Conservation (phyloP, 2,113 vertebrate species). For the Nothocercus nigrocapillus region DNA sequence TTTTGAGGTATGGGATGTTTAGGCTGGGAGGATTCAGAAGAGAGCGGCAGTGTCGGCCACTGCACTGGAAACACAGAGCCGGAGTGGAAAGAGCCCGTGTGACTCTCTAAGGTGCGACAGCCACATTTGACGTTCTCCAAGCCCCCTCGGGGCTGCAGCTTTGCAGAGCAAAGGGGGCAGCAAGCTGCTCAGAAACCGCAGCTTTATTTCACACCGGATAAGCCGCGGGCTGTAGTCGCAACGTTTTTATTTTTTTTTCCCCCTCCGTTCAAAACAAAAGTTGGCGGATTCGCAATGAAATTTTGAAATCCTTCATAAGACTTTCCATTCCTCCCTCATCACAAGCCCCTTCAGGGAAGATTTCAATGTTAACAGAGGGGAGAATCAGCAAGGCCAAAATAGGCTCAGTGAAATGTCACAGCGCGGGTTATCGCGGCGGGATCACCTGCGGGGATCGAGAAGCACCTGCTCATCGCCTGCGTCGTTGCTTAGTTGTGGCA, state of each 20-base stretch:
- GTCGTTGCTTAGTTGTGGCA: neutral
- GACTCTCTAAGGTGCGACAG: neutral
- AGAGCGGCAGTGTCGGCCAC: neutral
- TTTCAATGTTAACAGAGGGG: neutral
- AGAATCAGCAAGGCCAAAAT: neutral
- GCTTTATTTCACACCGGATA: slow-evolving; percentile 36
- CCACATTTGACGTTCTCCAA: neutral
- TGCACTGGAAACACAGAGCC: neutral
- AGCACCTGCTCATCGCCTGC: neutral
- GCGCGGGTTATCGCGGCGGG: neutral
- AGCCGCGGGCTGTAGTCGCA: neutral
- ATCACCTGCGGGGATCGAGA: neutral
- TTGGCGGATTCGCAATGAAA: rapidly evolving
- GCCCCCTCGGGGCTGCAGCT: neutral
- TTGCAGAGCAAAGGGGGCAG: neutral
- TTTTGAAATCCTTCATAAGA: neutral
- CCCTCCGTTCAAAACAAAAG: neutral
- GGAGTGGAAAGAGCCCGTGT: neutral
- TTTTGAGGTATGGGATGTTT: neutral
- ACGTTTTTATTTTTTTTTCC: too few species aligned
- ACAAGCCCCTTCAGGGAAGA: neutral
- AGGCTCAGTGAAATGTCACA: rapidly evolving
- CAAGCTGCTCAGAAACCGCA: slow-evolving; percentile 39
- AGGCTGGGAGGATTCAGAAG: neutral
- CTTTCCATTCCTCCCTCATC: neutral